These are phyloP conservation scores for Rhabdornis inornatus DNA, from an alignment of 2,113 vertebrate species.

Conservation along the genomic window DNA sequence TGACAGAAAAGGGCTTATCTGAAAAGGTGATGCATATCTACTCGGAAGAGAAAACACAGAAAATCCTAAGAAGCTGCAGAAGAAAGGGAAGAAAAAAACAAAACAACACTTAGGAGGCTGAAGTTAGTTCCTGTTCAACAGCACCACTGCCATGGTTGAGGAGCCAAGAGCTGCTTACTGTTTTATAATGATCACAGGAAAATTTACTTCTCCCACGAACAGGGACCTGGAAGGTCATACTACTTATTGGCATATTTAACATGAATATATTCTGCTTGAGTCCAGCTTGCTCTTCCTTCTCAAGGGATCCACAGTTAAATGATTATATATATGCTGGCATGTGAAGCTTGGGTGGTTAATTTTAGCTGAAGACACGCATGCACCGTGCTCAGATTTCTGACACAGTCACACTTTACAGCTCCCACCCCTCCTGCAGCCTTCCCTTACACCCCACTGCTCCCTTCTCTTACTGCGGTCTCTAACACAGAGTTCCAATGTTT, in stretches of 20 bases:
- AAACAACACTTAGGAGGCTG: background rate
- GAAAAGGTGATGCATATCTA: background rate
- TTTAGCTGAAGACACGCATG: conserved; percentile 76
- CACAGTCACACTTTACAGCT: conserved; percentile 28
- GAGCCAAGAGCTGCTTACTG: conserved; percentile 75
- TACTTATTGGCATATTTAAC: conserved; percentile 71
- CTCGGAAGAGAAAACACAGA: background rate
- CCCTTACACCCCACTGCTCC: background rate
- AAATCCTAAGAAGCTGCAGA: background rate
- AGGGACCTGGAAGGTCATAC: conserved; percentile 71
- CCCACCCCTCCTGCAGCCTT: background rate
- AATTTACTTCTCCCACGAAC: conserved; percentile 80
- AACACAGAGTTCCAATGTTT: background rate
- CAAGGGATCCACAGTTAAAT: conserved; percentile 35
- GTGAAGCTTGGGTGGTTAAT: conserved; percentile 69
- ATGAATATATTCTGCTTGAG: background rate
- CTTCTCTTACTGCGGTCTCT: background rate
- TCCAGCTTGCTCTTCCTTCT: conserved; percentile 16
- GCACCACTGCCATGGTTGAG: background rate
- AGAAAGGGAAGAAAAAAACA: background rate
- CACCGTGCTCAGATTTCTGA: conserved; percentile 67
- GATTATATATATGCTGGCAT: conserved; percentile 8
- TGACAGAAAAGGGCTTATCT: background rate
- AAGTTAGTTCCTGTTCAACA: background rate
- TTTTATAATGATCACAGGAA: conserved; percentile 84